Evolutionary conservation across 1,140 invertebrate genomes (phyloP), one percentile per base, ranked within the genome.

Genomic region (Micrasema longulum): DNA sequence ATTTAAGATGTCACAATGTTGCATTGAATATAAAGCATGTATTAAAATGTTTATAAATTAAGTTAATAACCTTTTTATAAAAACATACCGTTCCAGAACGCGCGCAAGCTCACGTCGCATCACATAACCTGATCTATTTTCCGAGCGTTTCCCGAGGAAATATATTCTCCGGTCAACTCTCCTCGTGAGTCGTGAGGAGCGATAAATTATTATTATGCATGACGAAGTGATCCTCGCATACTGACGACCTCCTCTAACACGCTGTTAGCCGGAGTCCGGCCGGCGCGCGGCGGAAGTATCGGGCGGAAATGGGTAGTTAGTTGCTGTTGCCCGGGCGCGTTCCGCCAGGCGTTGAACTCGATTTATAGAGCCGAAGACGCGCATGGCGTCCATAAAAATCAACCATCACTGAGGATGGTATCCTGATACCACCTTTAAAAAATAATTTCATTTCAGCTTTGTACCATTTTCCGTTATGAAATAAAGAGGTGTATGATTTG

Each of bases 251-350:
- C 16, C 65, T 65, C 43, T 12, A 22, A 23, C 22, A 22, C 22
- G 26, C 14, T 55, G 20, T 20, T n/a, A 12, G 65, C 38, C 53
- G 55, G 26, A 12, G 26, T 23, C 20, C 36, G 16, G 22, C 22
- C 35, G 3, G 48, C 3, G 3, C 23, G 64, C 55, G 72, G 68
- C 72, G 72, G 72, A 74, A 53, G 73, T 75, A 72, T 75, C 41
- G 41, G 63, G 38, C 74, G 74, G 74, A 75, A 75, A 75, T 72
- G 70, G 70, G 67, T 72, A 75, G 74, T 75, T 75, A 69, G 69
- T 36, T 9, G 11, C 35, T 14, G 7, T 35, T 35, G 55, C 26
- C 41, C 26, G 60, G 31, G 18, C 26, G 47, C 60, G 64, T 64
- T 69, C 47, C 47, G 57, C 47, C 36, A 45, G 74, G 70, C 69